phyloP scores from a whole-genome alignment of 2,888 invertebrate genomes.

The Synergus umbraculus region DNA sequence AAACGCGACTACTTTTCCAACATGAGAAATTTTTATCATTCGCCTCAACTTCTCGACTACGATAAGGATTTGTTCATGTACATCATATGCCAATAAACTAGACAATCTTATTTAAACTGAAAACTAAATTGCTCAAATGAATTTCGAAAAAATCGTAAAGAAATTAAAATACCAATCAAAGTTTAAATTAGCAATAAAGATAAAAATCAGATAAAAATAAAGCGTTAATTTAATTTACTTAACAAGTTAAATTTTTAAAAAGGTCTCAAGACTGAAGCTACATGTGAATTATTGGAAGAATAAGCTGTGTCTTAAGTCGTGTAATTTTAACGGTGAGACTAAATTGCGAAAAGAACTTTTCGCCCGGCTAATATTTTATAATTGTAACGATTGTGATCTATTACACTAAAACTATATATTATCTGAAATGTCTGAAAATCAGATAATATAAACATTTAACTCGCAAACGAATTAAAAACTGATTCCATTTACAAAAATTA shows the following conservation, averaged over 20 bases:
- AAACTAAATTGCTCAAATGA: neutral
- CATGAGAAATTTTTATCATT: neutral
- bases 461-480: slow-evolving; percentile 13
- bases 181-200: neutral
- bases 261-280: neutral
- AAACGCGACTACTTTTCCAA: neutral
- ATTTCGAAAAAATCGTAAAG: neutral
- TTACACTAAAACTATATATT: slow-evolving; percentile 2
- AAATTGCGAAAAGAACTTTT: neutral
- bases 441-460: neutral
- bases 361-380: neutral
- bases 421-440: slow-evolving; percentile 9
- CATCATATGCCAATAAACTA: neutral
- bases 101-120: neutral
- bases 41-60: neutral
- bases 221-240: neutral
- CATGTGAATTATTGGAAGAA: slow-evolving; percentile 16
- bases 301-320: slow-evolving; percentile 5
- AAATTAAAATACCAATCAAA: neutral
- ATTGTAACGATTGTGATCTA: slow-evolving; percentile 3
- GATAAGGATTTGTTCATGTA: slow-evolving; percentile 3
- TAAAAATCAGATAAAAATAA: neutral
- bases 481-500: slow-evolving; percentile 38
- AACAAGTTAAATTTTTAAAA: neutral
- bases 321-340: neutral